Evolutionary conservation across 2,888 invertebrate species (phyloP), one percentile per base, ranked within the genome.

Genomic region (Exephanes ischioxanthus): DNA sequence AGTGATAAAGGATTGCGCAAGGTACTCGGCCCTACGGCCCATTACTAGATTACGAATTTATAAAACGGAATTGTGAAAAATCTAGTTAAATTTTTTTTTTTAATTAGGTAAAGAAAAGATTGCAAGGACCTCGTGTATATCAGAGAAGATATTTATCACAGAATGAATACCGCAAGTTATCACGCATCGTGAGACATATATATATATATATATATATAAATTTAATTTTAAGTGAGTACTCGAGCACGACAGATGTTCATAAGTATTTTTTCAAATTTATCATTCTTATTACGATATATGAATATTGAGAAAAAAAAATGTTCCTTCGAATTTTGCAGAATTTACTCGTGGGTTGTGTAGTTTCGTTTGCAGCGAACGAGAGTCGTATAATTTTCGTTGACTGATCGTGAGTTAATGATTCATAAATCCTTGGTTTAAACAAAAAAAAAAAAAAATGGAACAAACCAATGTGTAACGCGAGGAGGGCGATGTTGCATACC

Each of bases 11-110:
- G 70, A 71, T 48, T 45, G 22, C 5, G 63, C 51, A 22, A 67
- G 53, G 48, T 53, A 55, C 14, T 53, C 45, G 58, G 22, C 58
- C 68, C 37, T 75, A 4, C 37, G 22, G 33, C 53, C 33, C 48
- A 22, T 71, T 55, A 63, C 41, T 61, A 55, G 55, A 61, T 61
- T 76, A 71, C 75, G 70, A 80, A 80, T 80, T 80, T 76, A 76
- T 33, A 26, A 63, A n/a, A 61, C 45, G 58, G 22, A 2, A 66
- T 30, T 33, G 70, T 51, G 22, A 22, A 61, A 73, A 70, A 26
- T 16, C 2, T 22, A 7, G 11, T 45, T 30, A 58, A 3, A 58
- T 22, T 58, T 14, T 14, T 26, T 26, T 26, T 26, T 26, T 26
- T 3, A 26, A 3, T 26, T 26, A 26, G 26, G 1, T 58, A 3